Evolutionary conservation across 2,888 invertebrate species (phyloP).

Genomic region (Ischnus inquisitorius): DNA sequence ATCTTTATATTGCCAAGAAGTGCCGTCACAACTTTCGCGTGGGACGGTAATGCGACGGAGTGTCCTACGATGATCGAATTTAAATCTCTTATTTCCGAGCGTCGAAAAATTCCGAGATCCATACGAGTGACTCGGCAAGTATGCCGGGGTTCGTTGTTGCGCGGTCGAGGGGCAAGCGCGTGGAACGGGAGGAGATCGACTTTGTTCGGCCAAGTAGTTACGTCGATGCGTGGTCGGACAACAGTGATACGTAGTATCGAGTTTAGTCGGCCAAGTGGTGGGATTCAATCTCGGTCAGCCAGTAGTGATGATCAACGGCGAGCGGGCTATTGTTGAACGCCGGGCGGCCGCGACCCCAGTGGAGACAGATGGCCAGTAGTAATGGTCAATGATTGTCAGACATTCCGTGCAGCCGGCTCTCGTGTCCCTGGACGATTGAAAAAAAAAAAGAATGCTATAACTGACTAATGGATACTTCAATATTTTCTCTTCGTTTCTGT

Average conservation of each 20-base stretch:
- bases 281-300: constrained; percentile 60
- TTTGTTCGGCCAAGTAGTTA: constrained; percentile 47
- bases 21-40: constrained; percentile 30
- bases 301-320: constrained; percentile 62
- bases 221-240: constrained; percentile 42
- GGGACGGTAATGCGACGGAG: not conserved
- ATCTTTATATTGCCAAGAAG: constrained; percentile 14
- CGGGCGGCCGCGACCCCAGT: constrained; percentile 7
- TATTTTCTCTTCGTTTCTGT: not conserved
- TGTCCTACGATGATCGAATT: constrained; percentile 35
- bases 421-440: not conserved
- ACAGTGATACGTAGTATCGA: constrained; percentile 12
- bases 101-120: constrained; percentile 11
- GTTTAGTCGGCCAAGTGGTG: constrained; percentile 56
- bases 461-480: not conserved
- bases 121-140: not conserved
- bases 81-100: constrained; percentile 37
- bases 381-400: constrained; percentile 30
- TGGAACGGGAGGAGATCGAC: not conserved
- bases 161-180: not conserved
- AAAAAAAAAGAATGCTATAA: constrained; percentile 7
- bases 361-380: constrained; percentile 37
- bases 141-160: constrained; percentile 3
- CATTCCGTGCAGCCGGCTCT: not conserved
- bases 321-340: constrained; percentile 26